A percentile compares a stretch with the other conserved stretches of the same genome.
Conservation (phyloP, 2,797 vertebrate species). For the Enteromius radiatus region DNA sequence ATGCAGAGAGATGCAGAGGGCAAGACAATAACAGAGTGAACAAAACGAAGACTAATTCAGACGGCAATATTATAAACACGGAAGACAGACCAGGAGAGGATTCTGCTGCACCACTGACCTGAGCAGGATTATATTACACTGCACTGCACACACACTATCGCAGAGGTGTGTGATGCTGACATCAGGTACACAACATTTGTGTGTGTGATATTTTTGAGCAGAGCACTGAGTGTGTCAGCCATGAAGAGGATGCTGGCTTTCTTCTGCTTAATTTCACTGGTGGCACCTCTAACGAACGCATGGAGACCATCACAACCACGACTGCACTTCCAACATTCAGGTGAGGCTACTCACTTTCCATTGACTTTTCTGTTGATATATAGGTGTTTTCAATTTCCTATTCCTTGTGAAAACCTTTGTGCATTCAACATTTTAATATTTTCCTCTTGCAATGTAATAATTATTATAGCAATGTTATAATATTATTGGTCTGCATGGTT, state of each 20-base stretch:
- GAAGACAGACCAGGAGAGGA: constrained; percentile 39
- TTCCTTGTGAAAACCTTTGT: neutral
- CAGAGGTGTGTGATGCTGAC: constrained; percentile 47
- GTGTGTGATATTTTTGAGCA: constrained; percentile 22
- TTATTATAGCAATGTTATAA: no score
- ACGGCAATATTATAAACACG: constrained; percentile 28
- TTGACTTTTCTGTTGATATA: neutral
- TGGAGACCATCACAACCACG: constrained; percentile 81
- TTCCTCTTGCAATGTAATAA: neutral
- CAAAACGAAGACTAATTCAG: constrained; percentile 31
- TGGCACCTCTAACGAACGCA: constrained; percentile 64
- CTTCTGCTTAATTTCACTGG: constrained; percentile 68
- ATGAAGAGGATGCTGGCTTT: constrained; percentile 59
- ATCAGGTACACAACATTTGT: constrained; percentile 32
- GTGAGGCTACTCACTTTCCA: constrained; percentile 52
- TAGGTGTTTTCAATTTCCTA: neutral
- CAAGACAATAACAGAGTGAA: constrained; percentile 20
- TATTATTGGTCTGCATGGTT: neutral
- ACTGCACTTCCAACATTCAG: constrained; percentile 73
- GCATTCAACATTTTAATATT: neutral
- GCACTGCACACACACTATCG: constrained; percentile 20
- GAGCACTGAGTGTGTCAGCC: constrained; percentile 28
- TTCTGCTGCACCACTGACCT: constrained; percentile 41
- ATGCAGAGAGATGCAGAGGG: constrained; percentile 30
- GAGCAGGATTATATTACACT: constrained; percentile 56